These are phyloP conservation scores for Neocrepidodera transversa DNA, from an alignment of 2,888 invertebrate genomes.

Conservation along the genomic window DNA sequence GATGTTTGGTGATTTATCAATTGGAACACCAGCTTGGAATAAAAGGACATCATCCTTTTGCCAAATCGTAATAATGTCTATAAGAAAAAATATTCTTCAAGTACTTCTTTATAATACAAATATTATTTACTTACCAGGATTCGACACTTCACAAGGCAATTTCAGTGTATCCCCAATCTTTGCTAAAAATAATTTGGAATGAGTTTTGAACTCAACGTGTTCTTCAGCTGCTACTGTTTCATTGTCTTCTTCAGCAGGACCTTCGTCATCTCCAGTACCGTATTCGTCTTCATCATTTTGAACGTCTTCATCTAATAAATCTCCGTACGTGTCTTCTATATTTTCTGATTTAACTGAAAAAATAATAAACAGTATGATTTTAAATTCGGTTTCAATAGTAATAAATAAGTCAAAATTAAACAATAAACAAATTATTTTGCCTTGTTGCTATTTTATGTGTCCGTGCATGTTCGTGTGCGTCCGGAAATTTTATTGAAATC, in stretches of 20 bases:
- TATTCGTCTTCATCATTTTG: constrained; percentile 51
- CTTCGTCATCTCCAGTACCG: constrained; percentile 37
- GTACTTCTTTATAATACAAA: too few relatives aligned
- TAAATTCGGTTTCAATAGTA: not conserved
- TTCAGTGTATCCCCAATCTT: constrained; percentile 51
- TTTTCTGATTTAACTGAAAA: constrained; percentile 32
- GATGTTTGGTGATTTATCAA: constrained; percentile 41
- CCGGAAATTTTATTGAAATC: too few relatives aligned
- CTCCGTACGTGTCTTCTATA: constrained; percentile 43
- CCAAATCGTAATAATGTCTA: constrained; percentile 46
- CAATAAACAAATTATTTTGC: too few relatives aligned
- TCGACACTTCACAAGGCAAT: constrained; percentile 54
- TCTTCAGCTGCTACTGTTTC: constrained; percentile 20
- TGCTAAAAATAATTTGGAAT: constrained; percentile 47
- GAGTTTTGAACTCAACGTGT: constrained; percentile 36
- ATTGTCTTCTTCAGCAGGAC: constrained; percentile 31
- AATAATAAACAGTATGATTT: not conserved
- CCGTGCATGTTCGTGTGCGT: too few relatives aligned
- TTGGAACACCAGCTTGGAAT: constrained; percentile 43
- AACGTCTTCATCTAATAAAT: constrained; percentile 40
- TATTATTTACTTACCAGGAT: constrained; percentile 27
- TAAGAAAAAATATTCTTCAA: too few relatives aligned
- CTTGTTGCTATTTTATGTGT: too few relatives aligned
- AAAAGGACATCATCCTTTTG: constrained; percentile 39
- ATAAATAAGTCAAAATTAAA: too few relatives aligned